Conservation (phyloP, 2,888 invertebrate species). For the Holacanthella duospinosa region DNA sequence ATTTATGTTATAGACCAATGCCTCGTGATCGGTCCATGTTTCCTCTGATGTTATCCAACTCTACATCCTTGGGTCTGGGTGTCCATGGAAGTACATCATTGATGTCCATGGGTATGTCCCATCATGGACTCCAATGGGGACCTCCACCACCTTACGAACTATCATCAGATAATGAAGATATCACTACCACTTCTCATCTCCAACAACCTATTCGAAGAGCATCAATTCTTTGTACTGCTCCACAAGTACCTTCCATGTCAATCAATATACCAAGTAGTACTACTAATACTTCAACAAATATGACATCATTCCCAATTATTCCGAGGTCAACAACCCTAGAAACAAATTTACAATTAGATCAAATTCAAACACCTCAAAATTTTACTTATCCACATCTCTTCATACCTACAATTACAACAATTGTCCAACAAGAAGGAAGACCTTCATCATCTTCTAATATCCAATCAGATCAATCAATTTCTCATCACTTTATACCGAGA, state of each 20-base stretch:
- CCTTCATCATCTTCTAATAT: not conserved
- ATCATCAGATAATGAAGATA: not conserved
- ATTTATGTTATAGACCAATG: conserved; percentile 22
- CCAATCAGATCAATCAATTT: not conserved
- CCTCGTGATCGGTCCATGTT: conserved; percentile 32
- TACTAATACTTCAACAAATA: not conserved
- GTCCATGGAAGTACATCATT: conserved; percentile 11
- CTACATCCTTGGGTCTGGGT: conserved; percentile 14
- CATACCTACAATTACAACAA: conserved; percentile 31
- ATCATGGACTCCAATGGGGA: conserved; percentile 26
- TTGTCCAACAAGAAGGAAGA: conserved; percentile 17
- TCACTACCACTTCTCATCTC: not conserved
- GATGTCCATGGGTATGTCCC: conserved; percentile 10
- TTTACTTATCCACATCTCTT: conserved; percentile 21
- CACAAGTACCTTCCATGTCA: conserved; percentile 8
- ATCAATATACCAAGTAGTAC: not conserved
- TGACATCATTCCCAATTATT: not conserved
- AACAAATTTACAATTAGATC: not conserved
- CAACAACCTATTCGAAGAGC: not conserved
- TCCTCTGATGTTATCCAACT: conserved; percentile 28
- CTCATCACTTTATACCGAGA: not conserved
- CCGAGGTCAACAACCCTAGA: too few species aligned
- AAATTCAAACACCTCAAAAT: not conserved
- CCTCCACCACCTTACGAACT: conserved; percentile 34
- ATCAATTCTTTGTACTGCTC: not conserved